A percentile compares a stretch with the other conserved stretches of the same genome.
These are phyloP conservation scores for Lampris megalopsis DNA, from an alignment of 2,113 vertebrate species.

Conservation along the genomic window DNA sequence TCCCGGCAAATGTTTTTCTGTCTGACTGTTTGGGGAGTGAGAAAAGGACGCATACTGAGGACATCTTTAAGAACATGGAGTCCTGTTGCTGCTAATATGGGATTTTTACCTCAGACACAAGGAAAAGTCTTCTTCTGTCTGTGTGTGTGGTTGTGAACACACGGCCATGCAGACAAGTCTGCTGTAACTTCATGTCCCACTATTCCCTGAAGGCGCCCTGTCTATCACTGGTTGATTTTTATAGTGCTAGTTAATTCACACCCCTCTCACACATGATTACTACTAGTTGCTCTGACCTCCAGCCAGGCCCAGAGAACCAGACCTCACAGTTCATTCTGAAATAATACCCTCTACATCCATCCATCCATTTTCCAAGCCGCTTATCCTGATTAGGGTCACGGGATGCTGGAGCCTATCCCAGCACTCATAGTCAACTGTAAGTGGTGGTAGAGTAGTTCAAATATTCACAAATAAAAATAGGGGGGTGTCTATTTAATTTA, in stretches of 20 bases:
- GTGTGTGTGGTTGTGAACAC: not conserved
- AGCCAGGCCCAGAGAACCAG: constrained; percentile 1
- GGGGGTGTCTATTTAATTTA: no score
- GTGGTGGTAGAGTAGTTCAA: no score
- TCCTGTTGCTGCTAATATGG: constrained; percentile 23
- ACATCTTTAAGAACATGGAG: constrained; percentile 30
- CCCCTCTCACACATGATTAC: constrained; percentile 36
- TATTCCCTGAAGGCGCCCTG: not conserved
- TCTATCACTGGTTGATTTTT: constrained; percentile 37
- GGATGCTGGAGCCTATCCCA: no score
- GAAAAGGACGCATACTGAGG: constrained; percentile 33
- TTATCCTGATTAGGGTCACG: no score
- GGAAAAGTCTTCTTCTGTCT: not conserved
- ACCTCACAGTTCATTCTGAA: constrained; percentile 1
- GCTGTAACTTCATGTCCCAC: not conserved
- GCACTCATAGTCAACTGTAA: no score
- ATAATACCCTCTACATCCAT: not conserved
- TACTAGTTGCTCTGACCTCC: not conserved
- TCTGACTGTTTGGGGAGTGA: constrained; percentile 66
- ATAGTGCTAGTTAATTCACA: constrained; percentile 42
- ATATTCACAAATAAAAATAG: no score
- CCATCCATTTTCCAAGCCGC: no score
- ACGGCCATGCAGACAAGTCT: not conserved
- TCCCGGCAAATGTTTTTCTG: constrained; percentile 38
- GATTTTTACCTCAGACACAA: constrained; percentile 45